Evolutionary conservation across 2,888 invertebrate genomes (phyloP).

Genomic region (Diogma glabrata): DNA sequence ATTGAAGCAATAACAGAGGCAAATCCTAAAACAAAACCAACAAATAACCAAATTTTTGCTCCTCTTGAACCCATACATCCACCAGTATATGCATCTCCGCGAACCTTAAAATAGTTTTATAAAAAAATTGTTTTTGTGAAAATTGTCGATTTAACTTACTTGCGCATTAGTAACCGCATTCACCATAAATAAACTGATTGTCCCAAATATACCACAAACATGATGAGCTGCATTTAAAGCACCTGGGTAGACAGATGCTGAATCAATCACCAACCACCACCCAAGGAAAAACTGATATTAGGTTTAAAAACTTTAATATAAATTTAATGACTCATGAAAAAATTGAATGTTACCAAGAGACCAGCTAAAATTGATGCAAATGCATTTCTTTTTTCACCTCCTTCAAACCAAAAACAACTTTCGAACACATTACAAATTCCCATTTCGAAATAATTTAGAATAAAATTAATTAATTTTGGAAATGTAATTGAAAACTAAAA

Average conservation of each 20-base stretch:
- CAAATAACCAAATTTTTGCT: constrained; percentile 86
- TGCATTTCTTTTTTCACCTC: constrained; percentile 75
- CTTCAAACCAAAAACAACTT: constrained; percentile 69
- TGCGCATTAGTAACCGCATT: constrained; percentile 94
- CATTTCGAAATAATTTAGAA: too few species aligned
- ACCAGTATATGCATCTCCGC: constrained; percentile 58
- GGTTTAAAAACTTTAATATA: too few species aligned
- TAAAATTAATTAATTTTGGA: too few species aligned
- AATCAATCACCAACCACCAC: constrained; percentile 98
- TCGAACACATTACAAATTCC: constrained; percentile 5
- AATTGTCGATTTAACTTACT: constrained; percentile 32
- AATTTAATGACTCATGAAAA: constrained; percentile 10
- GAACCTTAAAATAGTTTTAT: neutral
- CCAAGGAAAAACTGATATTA: constrained; percentile 77
- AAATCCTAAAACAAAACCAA: constrained; percentile 95
- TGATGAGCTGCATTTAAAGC: constrained; percentile 72
- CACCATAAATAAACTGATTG: constrained; percentile 91
- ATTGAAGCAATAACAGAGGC: constrained; percentile 90
- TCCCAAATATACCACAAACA: constrained; percentile 89
- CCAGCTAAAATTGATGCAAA: constrained; percentile 78
- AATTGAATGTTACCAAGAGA: constrained; percentile 52
- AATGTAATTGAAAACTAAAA: too few species aligned
- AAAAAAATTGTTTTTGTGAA: too few species aligned
- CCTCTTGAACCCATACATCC: constrained; percentile 81
- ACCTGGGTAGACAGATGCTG: constrained; percentile 63